Base-by-base conservation (phyloP, 2,888 invertebrate species). In the Cybosia mesomella region DNA sequence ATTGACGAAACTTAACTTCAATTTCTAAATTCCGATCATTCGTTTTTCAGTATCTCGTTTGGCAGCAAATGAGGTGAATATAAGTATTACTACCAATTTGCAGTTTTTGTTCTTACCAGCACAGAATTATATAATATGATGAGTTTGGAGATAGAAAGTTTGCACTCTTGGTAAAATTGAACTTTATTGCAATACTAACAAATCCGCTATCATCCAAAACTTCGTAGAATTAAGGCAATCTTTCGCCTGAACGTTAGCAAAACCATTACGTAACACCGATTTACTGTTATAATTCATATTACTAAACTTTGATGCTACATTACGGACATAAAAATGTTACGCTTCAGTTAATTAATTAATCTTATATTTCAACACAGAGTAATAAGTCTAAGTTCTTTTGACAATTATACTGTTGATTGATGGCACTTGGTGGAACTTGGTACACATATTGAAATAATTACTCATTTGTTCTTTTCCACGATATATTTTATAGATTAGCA, bases 251-350 rank as follows among this genome's bases (percentile, higher is more conserved):
- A 28, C 43, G 78, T 75, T 66, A 80, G 74, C 75, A 78, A 78
- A 74, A 76, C 74, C 74, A 70, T 71, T 70, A 65, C 69, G 68
- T 71, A 76, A 73, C 63, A 72, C 62, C 73, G 43, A 72, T 68
- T 69, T 58, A 60, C 66, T 72, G 67, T 68, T 72, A 70, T 59
- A 74, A 72, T 67, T 69, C 67, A 76, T 78, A 74, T 78, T 70
- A 76, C 68, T 5, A 79, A 80, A 79, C 74, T 80, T 79, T 74
- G 61, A 66, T 67, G 74, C 76, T 79, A 80, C 69, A 76, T 80
- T 70, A 78, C 64, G 65, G 24, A 68, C 69, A 78, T 76, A 78
- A 79, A 75, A 79, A 76, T 62, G 70, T 71, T 77, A 65, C 61
- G 67, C 74, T 71, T 66, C 72, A 72, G 76, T 76, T 70, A 75